These are phyloP conservation scores for Clepsis dumicolana DNA, from an alignment of 2,888 invertebrate genomes.

Conservation along the genomic window DNA sequence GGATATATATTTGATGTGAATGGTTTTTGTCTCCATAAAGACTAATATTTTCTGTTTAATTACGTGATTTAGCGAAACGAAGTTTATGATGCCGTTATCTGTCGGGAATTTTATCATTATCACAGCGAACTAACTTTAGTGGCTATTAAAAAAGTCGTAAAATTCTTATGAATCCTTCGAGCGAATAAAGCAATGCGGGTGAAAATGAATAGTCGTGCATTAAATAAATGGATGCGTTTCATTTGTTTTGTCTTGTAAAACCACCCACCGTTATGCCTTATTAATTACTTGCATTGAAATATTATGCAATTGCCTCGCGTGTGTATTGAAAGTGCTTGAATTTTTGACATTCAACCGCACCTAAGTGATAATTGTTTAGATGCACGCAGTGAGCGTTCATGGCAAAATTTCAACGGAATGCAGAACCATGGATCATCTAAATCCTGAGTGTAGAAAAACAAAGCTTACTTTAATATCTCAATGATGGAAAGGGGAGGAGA, in stretches of 20 bases:
- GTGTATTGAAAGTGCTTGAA: too few species aligned
- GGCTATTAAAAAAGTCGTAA: slow-evolving; percentile 29
- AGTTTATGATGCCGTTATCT: slow-evolving; percentile 31
- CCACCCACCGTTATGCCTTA: not conserved
- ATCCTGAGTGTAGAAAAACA: too few species aligned
- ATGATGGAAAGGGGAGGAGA: too few species aligned
- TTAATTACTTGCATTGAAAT: not conserved
- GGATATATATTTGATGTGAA: not conserved
- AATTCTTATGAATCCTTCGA: slow-evolving; percentile 20
- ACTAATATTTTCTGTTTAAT: slow-evolving; percentile 22
- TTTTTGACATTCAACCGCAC: too few species aligned
- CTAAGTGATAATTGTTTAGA: too few species aligned
- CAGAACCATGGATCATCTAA: too few species aligned
- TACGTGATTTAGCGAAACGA: slow-evolving; percentile 8
- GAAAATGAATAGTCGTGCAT: not conserved
- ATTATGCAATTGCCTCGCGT: not conserved
- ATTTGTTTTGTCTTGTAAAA: not conserved
- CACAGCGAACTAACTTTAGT: slow-evolving; percentile 24
- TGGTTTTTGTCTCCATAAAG: not conserved
- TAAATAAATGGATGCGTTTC: not conserved
- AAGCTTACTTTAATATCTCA: too few species aligned
- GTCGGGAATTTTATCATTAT: slow-evolving; percentile 27
- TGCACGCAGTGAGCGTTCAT: too few species aligned
- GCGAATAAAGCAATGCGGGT: not conserved
- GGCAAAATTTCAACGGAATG: too few species aligned